Evolutionary conservation across 2,888 invertebrate genomes (phyloP).

Genomic region (Acleris cristana): DNA sequence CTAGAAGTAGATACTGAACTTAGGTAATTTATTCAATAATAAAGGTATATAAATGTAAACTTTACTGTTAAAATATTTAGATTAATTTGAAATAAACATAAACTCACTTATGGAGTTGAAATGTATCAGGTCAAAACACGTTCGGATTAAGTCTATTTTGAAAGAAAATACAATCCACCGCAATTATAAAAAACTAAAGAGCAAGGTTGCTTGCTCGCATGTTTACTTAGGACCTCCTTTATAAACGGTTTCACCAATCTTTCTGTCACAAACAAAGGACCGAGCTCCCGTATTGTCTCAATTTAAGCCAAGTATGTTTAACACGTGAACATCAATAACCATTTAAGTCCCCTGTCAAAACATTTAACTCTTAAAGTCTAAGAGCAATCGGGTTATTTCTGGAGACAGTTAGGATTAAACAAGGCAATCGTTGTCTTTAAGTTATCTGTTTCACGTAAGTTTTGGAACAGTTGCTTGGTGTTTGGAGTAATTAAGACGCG

Average conservation of each 20-base stretch:
- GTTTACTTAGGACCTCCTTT: slow-evolving; percentile 16
- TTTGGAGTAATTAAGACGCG: slow-evolving; percentile 1
- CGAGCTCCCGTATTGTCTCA: slow-evolving; percentile 17
- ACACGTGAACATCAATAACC: slow-evolving; percentile 61
- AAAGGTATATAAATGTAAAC: too few species aligned
- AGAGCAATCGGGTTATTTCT: slow-evolving; percentile 67
- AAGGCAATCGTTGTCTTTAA: slow-evolving; percentile 27
- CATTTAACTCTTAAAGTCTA: slow-evolving; percentile 63
- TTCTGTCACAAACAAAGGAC: slow-evolving; percentile 14
- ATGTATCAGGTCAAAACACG: too few species aligned
- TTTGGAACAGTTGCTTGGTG: slow-evolving; percentile 12
- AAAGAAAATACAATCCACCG: slow-evolving; percentile 16
- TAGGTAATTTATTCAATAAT: too few species aligned
- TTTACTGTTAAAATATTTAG: too few species aligned
- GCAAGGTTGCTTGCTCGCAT: not conserved
- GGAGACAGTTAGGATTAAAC: slow-evolving; percentile 50
- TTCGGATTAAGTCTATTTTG: not conserved
- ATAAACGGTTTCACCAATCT: slow-evolving; percentile 5
- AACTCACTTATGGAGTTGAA: too few species aligned
- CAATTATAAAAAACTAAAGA: slow-evolving; percentile 32
- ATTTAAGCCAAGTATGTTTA: slow-evolving; percentile 48
- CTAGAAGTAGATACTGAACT: too few species aligned
- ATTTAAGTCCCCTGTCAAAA: slow-evolving; percentile 75
- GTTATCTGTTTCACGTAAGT: slow-evolving; percentile 28
- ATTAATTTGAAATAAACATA: too few species aligned